Base-by-base conservation (phyloP, 2,888 invertebrate genomes). In the Caenorhabditis angaria region DNA sequence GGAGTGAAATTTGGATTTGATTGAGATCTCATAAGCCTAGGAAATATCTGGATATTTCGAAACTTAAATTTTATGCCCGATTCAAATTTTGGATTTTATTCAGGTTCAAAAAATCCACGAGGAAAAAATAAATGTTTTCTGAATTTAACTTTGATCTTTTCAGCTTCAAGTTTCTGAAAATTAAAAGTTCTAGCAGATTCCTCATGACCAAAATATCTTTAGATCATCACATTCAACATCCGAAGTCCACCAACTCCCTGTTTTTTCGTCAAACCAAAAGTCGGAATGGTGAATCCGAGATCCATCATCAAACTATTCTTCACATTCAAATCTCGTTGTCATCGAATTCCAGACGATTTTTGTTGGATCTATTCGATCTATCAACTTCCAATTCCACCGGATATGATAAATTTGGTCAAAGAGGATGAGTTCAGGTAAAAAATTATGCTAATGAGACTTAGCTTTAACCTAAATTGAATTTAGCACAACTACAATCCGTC, bases 351-450 rank as follows among this genome's bases (percentile, higher is more conserved):
- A 14, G 29, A 57, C 2, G 65, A 72, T 48, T 72, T 61, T 51
- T 67, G 67, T 51, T 68, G 67, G 72, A 61, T 68, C 59, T 72
- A 72, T 51, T 54, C 61, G 41, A 55, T 72, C 27, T 72, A 72
- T 48, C 72, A 72, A 6, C 53, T 72, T 5, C 24, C 2, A 1
- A 63, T 67, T 29, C 50, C 28, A 22, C 48, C 60, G 10, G 35
- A 64, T 20, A 22, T 20, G 18, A 18, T 24, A 1, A 18, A 32
- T 0, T 65, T 22, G 24, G 54, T 71, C 29, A 58, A 55, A 10
- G 61, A 63, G n/a, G 72, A 72, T 55, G 72, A 72, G 61, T 72
- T 68, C 32, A 57, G 63, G 1, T 55, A 66, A n/a, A 20, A 35
- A 0, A 59, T 54, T 20, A 28, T 65, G 32, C 47, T 65, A 47